phyloP scores from a whole-genome alignment of 2,888 invertebrate species.

The Clanis bilineata region DNA sequence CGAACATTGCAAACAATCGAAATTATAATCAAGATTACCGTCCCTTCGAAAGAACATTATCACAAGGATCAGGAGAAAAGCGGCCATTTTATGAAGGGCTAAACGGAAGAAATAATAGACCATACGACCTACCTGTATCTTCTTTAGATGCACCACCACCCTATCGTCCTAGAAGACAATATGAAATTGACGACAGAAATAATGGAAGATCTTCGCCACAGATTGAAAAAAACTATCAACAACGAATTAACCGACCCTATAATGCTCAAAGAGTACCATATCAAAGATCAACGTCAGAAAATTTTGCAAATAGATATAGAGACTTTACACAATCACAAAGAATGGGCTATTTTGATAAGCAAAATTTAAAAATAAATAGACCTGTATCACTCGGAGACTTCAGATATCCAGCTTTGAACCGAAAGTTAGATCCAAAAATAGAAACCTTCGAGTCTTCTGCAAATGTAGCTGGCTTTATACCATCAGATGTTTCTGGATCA shows the following conservation, averaged over 20 bases:
- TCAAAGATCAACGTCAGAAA: conserved; percentile 1
- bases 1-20: not conserved
- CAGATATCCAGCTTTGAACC: not conserved
- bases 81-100: not conserved
- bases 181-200: not conserved
- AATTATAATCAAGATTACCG: not conserved
- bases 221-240: not conserved
- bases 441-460: not conserved
- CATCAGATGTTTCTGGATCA: not conserved
- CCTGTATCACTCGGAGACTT: not conserved
- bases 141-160: not conserved
- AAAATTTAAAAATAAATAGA: not conserved
- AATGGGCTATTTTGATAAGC: not conserved
- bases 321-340: not conserved
- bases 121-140: not conserved
- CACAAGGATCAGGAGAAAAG: not conserved
- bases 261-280: not conserved
- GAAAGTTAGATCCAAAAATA: not conserved
- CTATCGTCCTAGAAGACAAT: not conserved
- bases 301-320: not conserved
- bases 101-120: not conserved
- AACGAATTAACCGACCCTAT: not conserved
- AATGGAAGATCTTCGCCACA: not conserved
- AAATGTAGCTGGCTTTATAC: not conserved
- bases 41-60: not conserved